Percentiles rank a stretch among this genome's conserved stretches.
phyloP scores from a whole-genome alignment of 2,113 vertebrate species.

The Acrocephalus kingi region DNA sequence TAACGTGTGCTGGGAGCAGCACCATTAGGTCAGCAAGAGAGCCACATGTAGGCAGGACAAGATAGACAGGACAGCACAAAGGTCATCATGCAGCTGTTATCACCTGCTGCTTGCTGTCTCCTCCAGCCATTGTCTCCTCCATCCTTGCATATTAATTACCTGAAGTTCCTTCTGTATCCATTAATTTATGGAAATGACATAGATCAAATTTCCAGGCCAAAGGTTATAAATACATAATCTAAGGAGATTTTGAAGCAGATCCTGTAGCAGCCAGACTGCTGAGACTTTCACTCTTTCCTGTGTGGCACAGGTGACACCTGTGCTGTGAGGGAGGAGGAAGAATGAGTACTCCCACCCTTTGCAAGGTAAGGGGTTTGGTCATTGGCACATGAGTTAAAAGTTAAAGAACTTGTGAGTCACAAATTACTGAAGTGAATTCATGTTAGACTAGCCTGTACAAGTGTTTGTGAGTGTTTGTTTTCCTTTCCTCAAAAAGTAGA shows the following conservation, averaged over 20 bases:
- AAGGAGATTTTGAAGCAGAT: background rate
- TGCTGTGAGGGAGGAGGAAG: background rate
- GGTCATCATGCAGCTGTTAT: background rate
- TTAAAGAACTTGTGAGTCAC: background rate
- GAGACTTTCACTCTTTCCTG: background rate
- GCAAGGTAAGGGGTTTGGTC: background rate
- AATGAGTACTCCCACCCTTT: background rate
- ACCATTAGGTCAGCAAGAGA: background rate
- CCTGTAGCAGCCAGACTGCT: background rate
- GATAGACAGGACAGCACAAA: background rate
- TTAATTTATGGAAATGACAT: background rate
- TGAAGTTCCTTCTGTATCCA: background rate
- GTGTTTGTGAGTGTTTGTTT: background rate
- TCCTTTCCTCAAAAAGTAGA: background rate
- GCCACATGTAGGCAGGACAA: background rate
- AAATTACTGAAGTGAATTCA: background rate
- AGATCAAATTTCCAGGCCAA: background rate
- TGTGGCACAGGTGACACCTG: background rate
- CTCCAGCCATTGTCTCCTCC: background rate
- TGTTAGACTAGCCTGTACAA: background rate
- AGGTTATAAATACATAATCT: background rate
- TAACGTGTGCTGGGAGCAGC: background rate
- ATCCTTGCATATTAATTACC: background rate
- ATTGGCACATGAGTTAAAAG: rapidly evolving
- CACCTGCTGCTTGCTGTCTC: background rate